Base-by-base conservation (phyloP, 2,113 vertebrate genomes). In the Brachionichthys hirsutus region DNA sequence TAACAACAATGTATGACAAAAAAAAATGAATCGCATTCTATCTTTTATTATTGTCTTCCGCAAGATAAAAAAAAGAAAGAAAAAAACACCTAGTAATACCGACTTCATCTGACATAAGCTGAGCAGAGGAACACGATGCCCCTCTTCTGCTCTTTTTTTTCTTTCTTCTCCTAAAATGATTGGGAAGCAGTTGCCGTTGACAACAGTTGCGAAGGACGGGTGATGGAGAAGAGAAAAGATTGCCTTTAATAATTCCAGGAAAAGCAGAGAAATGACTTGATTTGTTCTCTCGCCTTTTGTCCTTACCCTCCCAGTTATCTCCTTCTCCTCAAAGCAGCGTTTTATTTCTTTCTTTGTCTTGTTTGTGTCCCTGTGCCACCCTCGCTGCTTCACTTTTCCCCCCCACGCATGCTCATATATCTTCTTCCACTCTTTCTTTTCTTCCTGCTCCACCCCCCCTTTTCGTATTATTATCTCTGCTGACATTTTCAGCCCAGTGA, bases 401-500 rank as follows among this genome's bases (percentile, higher is more conserved):
- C 3, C 30, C 40, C 0, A n/a, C 51, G 9, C 47, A 44, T 43
- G 19, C 19, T 46, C 19, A 13, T 20, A 3, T 3, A 22, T 48
- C 44, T 16, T 46, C 57, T 66, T 51, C 18, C 50, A 42, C 44
- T 51, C 40, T 73, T 70, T 53, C 19, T 24, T 73, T 75, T 72
- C 52, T 42, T 64, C 63, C 46, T 45, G 53, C 16, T 34, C 38
- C 13, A 3, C 42, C 13, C 14, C 12, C 13, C 41, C 42, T 50
- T 62, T 55, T 24, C 14, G 51, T 44, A 46, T 47, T 73, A 50
- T 30, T 30, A 77, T 83, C 64, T 75, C 52, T 11, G 52, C 67
- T 81, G 77, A 83, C 83, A 88, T 88, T 89, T 85, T 82, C 82
- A 80, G 75, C 77, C 70, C 72, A 78, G 43, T 58, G 74, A 71